These are phyloP conservation scores for Calypte anna DNA, from an alignment of 2,113 vertebrate species.

Conservation along the genomic window DNA sequence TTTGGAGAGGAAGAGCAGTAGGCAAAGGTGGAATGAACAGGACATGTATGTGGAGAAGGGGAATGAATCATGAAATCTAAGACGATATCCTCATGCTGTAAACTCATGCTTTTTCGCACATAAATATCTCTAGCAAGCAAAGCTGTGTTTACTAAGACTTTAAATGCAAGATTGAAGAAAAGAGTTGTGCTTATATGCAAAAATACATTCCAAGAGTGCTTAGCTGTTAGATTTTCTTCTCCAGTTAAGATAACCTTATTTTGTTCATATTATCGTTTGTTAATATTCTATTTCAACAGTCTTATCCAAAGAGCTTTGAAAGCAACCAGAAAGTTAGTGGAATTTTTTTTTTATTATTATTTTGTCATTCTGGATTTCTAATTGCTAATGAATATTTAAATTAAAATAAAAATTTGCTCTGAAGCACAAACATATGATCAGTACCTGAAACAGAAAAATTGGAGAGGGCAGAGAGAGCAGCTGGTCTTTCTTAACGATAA, in stretches of 20 bases:
- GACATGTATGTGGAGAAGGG: not conserved
- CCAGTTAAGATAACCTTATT: not conserved
- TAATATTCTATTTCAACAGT: not conserved
- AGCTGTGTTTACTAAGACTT: not conserved
- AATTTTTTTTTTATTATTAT: not conserved
- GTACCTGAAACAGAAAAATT: not conserved
- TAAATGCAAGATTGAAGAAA: not conserved
- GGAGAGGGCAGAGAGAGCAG: not conserved
- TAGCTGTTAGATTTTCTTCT: not conserved
- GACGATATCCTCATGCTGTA: not conserved
- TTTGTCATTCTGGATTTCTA: not conserved
- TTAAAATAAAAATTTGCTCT: not conserved
- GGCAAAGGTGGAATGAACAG: not conserved
- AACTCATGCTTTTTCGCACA: not conserved
- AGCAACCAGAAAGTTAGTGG: not conserved
- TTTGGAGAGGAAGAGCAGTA: not conserved
- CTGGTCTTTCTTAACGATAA: no score
- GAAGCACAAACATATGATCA: not conserved
- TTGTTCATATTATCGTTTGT: not conserved
- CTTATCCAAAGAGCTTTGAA: not conserved
- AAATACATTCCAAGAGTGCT: not conserved
- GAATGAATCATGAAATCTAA: not conserved
- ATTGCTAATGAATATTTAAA: not conserved
- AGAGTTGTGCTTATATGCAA: not conserved
- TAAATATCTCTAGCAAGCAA: not conserved